Evolutionary conservation across 2,797 vertebrate genomes (phyloP).

Genomic region (Tangara arthus): DNA sequence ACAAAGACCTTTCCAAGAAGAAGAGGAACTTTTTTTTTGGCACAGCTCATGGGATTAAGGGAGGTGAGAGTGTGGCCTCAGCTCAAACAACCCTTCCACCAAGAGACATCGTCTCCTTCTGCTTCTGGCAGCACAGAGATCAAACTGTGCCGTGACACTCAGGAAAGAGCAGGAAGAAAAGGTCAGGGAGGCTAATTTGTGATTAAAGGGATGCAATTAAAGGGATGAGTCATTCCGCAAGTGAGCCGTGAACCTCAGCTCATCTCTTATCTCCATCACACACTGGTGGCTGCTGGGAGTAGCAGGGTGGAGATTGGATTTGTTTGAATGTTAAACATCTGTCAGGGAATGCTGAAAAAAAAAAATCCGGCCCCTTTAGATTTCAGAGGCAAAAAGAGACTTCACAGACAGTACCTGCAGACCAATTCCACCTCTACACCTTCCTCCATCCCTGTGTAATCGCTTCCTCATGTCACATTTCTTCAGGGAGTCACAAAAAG

Average conservation of each 20-base stretch:
- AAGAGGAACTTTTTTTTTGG: neutral
- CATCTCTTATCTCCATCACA: neutral
- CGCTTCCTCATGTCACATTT: neutral
- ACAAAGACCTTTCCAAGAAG: neutral
- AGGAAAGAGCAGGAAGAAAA: constrained; percentile 11
- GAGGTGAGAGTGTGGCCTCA: neutral
- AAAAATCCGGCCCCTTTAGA: neutral
- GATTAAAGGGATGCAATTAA: constrained; percentile 54
- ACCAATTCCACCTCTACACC: rapidly evolving
- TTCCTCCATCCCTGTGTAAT: neutral
- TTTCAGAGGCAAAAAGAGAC: neutral
- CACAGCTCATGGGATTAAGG: neutral
- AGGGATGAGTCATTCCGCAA: constrained; percentile 39
- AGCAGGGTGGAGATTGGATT: neutral
- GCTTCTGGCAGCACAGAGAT: neutral
- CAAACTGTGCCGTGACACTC: neutral
- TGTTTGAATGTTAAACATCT: neutral
- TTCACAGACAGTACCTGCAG: neutral
- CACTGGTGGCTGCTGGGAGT: neutral
- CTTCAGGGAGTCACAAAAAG: neutral
- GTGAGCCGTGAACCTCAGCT: constrained; percentile 9
- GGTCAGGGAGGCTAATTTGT: constrained; percentile 57
- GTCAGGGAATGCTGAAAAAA: neutral
- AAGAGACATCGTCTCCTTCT: neutral
- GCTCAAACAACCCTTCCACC: neutral